These are phyloP conservation scores for Pitta sordida DNA, from an alignment of 2,113 vertebrate species.

Conservation along the genomic window DNA sequence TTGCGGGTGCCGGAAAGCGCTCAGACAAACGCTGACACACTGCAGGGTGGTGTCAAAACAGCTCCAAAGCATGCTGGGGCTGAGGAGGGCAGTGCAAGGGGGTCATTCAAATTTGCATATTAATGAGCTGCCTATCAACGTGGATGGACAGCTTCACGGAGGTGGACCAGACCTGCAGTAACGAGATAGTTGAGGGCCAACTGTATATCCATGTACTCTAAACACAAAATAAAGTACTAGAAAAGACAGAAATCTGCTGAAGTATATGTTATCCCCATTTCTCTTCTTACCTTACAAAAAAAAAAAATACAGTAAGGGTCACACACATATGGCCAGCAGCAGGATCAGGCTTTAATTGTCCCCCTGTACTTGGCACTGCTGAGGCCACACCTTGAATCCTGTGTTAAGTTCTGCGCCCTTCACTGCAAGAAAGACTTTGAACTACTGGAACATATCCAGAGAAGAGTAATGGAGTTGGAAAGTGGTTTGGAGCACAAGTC, in stretches of 20 bases:
- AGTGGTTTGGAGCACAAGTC: neutral
- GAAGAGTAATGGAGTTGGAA: neutral
- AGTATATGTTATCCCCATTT: neutral
- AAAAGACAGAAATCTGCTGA: neutral
- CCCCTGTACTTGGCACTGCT: neutral
- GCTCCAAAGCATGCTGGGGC: too few relatives aligned
- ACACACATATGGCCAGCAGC: neutral
- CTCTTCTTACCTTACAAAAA: neutral
- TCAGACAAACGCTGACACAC: too few relatives aligned
- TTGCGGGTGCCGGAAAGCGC: too few relatives aligned
- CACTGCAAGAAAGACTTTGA: neutral
- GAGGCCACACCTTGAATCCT: rapidly evolving
- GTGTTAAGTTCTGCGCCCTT: neutral
- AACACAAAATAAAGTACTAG: neutral
- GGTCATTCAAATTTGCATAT: too few relatives aligned
- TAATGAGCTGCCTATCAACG: too few relatives aligned
- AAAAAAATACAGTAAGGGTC: neutral
- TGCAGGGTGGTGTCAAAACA: too few relatives aligned
- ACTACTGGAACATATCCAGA: rapidly evolving
- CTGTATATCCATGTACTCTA: neutral
- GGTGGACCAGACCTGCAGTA: too few relatives aligned
- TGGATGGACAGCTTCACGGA: too few relatives aligned
- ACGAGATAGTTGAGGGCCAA: too few relatives aligned
- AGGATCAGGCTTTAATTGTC: neutral
- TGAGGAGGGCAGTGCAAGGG: too few relatives aligned